Evolutionary conservation across 2,797 vertebrate species (phyloP), one percentile per base, ranked within the genome.

Genomic region (Catamblyrhynchus diadema): DNA sequence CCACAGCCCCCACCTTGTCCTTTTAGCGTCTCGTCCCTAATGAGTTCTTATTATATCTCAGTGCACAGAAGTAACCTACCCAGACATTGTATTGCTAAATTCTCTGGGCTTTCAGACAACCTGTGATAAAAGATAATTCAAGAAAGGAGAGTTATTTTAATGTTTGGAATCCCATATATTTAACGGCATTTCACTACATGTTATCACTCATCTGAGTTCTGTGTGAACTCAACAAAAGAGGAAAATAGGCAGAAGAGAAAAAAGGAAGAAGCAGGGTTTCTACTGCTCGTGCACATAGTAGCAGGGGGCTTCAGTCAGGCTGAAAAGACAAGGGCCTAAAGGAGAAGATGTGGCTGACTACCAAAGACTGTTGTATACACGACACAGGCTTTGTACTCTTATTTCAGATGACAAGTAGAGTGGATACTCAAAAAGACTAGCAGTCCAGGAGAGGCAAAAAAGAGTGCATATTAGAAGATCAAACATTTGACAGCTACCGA

Each of bases 261-360:
- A 95, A 90, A 94, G 93, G 73, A 88, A 88, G 81, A 97, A 92
- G 90, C 94, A 78, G 90, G 78, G 42, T 92, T 97, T 84, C 93
- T 94, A 64, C 57, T 78, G 82, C 74, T 95, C 7, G 0, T 81
- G 60, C 9, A 4, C 9, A 1, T 57, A 45, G 67, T 94, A 95
- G 90, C 94, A 92, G 91, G 95, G 94, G 82, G 91, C 74, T 96
- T 92, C 94, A 94, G 94, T 88, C 74, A 95, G 91, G 77, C 94
- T 96, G 90, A 97, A 94, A 93, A 96, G 93, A 92, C 75, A 86
- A 91, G 60, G 90, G 90, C 93, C 90, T 93, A 74, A 93, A 96
- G 96, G 74, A 96, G 90, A 88, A 81, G 85, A 94, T 0, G 54
- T 80, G 71, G 64, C 94, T 95, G 88, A 86, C 86, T 96, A 94